Conservation (phyloP, 2,113 vertebrate species). For the Sprattus sprattus region DNA sequence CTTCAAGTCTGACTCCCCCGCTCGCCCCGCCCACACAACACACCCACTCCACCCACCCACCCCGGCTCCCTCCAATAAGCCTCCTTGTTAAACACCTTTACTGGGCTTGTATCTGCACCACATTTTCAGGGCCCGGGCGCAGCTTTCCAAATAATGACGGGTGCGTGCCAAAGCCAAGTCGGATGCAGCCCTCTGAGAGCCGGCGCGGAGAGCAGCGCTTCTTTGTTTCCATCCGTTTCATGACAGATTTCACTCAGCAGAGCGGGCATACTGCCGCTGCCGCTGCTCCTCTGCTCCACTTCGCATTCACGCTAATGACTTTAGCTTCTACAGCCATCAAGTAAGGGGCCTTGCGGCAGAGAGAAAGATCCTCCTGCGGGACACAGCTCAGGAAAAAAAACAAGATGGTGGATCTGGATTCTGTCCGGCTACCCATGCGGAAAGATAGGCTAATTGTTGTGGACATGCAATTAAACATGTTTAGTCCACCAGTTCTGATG, state of each 20-base stretch:
- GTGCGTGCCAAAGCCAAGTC: constrained; percentile 48
- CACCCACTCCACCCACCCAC: not conserved
- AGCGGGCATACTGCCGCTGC: not conserved
- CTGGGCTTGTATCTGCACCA: constrained; percentile 50
- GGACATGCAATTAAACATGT: constrained; percentile 13
- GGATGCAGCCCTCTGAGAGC: constrained; percentile 35
- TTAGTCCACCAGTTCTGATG: not conserved
- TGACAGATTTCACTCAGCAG: constrained; percentile 45
- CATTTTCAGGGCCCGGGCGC: constrained; percentile 35
- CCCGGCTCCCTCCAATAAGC: constrained; percentile 47
- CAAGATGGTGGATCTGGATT: not conserved
- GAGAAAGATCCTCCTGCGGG: not conserved
- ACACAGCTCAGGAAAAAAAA: not conserved
- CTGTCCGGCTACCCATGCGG: not conserved
- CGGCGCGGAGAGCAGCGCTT: constrained; percentile 25
- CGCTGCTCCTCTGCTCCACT: not conserved
- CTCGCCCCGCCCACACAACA: not conserved
- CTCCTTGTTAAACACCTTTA: constrained; percentile 61
- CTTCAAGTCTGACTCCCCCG: not conserved
- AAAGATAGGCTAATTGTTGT: constrained; percentile 6
- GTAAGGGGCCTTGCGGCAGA: not conserved
- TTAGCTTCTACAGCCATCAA: constrained; percentile 27
- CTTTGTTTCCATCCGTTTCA: constrained; percentile 52
- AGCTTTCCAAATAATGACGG: constrained; percentile 53
- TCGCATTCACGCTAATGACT: constrained; percentile 21